These are phyloP conservation scores for Drosophila melanogaster DNA, from an alignment of 1,140 invertebrate species.

Conservation along the genomic window DNA sequence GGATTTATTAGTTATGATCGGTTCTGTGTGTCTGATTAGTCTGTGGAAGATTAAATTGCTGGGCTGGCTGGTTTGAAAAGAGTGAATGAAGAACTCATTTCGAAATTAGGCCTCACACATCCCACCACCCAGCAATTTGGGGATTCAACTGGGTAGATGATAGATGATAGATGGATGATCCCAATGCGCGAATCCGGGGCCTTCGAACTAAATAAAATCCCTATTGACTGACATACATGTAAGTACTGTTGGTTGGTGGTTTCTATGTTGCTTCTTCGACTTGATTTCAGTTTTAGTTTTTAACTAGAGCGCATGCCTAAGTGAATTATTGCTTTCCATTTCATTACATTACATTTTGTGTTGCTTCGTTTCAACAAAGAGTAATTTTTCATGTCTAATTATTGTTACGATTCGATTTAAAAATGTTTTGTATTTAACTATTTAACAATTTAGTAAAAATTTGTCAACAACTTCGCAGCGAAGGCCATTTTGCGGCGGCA, in stretches of 20 bases:
- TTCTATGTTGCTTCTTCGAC: constrained; percentile 52
- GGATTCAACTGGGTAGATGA: constrained; percentile 1
- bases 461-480: constrained; percentile 69
- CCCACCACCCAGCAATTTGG: constrained; percentile 39
- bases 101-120: constrained; percentile 6
- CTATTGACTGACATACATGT: constrained; percentile 48
- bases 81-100: constrained; percentile 33
- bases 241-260: constrained; percentile 56
- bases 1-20: constrained; percentile 73
- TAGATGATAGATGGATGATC: too few relatives aligned
- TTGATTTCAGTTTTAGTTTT: constrained; percentile 62
- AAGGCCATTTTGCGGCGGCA: constrained; percentile 43
- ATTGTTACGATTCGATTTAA: constrained; percentile 81
- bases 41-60: constrained; percentile 61
- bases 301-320: constrained; percentile 73
- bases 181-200: background rate
- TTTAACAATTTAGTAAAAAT: constrained; percentile 77
- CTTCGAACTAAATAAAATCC: constrained; percentile 50
- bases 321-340: constrained; percentile 78
- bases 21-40: constrained; percentile 37
- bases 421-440: constrained; percentile 75
- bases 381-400: constrained; percentile 60
- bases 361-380: constrained; percentile 44
- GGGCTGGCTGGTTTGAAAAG: constrained; percentile 40
- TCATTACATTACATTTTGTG: constrained; percentile 55